Evolutionary conservation across 2,888 invertebrate species (phyloP), one percentile per base, ranked within the genome.

Genomic region (Scelioninae gen. 1): DNA sequence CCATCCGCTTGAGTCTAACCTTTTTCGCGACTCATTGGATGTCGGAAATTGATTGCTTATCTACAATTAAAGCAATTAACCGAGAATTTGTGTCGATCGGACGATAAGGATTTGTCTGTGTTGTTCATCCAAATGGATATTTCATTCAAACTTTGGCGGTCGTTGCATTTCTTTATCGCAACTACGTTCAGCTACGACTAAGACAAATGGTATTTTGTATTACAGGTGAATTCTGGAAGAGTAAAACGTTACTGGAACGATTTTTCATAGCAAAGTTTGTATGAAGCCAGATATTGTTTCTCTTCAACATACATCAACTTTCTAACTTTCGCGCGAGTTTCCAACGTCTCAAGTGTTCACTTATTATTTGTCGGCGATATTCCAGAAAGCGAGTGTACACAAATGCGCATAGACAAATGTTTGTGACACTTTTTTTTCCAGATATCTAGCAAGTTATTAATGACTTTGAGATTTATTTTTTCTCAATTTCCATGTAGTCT

Each of bases 141-240:
- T 79, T 74, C 55, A 60, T 60, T 56, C 31, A 47, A 72, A 74
- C 53, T 74, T 68, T 60, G n/a, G 63, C 16, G 47, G 13, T 0
- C 8, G n/a, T 38, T 38, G 49, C 66, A 16, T 77, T 77, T 60
- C 58, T 72, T 79, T 53, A 75, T 75, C 51, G 71, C 47, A 29
- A 51, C 49, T 65, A 38, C 60, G 58, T 56, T 51, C 51, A 43
- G 58, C 56, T 16, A 6, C 45, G 71, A 82, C 76, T 51, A 60
- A 71, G 60, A 82, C 56, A 66, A 76, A 82, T 76, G 81, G 45
- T 56, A 58, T 62, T 71, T 76, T 71, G 76, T 66, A 71, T 76
- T 66, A 60, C 74, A 74, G 62, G 66, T 53, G 66, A 68, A 71
- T 82, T 76, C 38, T 32, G 15, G n/a, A 45, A 11, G 51, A 69